phyloP scores from a whole-genome alignment of 2,888 invertebrate species.

The Drosophila limbata region DNA sequence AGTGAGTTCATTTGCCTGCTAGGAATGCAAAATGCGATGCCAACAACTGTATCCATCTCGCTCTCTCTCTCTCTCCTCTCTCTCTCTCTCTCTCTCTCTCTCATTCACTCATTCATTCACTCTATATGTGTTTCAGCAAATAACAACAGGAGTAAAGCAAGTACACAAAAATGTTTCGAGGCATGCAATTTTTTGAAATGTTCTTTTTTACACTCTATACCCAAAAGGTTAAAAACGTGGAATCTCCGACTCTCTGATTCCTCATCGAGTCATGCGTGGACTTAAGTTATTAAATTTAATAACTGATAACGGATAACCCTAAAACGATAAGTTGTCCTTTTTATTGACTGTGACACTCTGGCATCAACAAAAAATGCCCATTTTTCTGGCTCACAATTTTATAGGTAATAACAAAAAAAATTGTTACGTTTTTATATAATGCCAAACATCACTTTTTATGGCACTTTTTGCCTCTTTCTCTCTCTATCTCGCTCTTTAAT shows the following conservation, averaged over 20 bases:
- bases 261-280: slow-evolving; percentile 4
- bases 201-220: slow-evolving; percentile 31
- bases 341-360: slow-evolving; percentile 20
- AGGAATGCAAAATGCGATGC: slow-evolving; percentile 62
- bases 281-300: slow-evolving; percentile 37
- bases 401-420: slow-evolving; percentile 11
- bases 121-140: slow-evolving; percentile 19
- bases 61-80: neutral
- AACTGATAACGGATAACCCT: slow-evolving; percentile 20
- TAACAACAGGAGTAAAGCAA: slow-evolving; percentile 37
- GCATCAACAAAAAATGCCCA: slow-evolving; percentile 1
- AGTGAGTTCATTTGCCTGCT: slow-evolving; percentile 78
- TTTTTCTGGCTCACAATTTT: slow-evolving; percentile 15
- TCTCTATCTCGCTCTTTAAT: neutral
- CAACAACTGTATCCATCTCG: slow-evolving; percentile 15
- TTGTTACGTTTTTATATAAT: slow-evolving; percentile 9
- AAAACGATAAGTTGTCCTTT: slow-evolving; percentile 22
- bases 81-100: neutral
- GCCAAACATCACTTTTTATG: slow-evolving; percentile 7
- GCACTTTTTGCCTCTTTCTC: neutral
- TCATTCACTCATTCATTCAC: neutral
- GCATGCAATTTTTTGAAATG: slow-evolving; percentile 42
- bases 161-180: slow-evolving; percentile 28
- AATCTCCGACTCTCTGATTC: slow-evolving; percentile 8
- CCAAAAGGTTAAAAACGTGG: slow-evolving; percentile 32